These are phyloP conservation scores for Sylvietta virens DNA, from an alignment of 2,113 vertebrate genomes.

Conservation along the genomic window DNA sequence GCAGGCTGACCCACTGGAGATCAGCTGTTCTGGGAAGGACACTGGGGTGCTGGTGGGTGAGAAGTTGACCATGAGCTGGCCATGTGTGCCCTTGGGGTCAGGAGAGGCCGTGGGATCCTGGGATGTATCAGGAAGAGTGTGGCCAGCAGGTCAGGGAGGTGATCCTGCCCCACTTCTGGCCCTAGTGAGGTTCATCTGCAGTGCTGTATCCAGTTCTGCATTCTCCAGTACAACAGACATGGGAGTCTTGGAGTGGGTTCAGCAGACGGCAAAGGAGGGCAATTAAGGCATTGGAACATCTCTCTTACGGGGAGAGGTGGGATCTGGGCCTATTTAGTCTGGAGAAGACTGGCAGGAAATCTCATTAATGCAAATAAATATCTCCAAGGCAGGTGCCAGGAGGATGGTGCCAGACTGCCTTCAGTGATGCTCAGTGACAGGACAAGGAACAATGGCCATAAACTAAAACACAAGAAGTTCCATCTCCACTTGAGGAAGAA, in stretches of 20 bases:
- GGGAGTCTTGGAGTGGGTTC: not conserved
- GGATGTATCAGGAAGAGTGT: rapidly evolving
- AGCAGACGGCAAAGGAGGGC: not conserved
- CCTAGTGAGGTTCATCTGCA: no score
- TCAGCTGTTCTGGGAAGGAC: not conserved
- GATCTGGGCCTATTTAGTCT: not conserved
- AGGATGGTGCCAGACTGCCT: not conserved
- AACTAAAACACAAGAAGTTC: not conserved
- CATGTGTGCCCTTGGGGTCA: not conserved
- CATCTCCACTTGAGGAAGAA: not conserved
- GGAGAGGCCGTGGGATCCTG: not conserved
- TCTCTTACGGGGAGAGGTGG: not conserved
- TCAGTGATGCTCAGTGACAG: not conserved
- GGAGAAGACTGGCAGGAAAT: not conserved
- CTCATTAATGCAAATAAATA: not conserved
- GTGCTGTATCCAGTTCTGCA: not conserved
- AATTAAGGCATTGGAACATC: no score
- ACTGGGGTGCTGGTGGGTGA: not conserved
- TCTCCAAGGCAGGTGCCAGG: rapidly evolving
- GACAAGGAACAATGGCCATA: not conserved
- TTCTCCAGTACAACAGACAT: not conserved
- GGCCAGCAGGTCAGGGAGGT: not conserved
- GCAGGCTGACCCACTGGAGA: not conserved
- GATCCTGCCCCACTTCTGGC: not conserved
- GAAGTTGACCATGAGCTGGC: not conserved